These are phyloP conservation scores for Tenthredo notha DNA, from an alignment of 2,888 invertebrate species.

Conservation along the genomic window DNA sequence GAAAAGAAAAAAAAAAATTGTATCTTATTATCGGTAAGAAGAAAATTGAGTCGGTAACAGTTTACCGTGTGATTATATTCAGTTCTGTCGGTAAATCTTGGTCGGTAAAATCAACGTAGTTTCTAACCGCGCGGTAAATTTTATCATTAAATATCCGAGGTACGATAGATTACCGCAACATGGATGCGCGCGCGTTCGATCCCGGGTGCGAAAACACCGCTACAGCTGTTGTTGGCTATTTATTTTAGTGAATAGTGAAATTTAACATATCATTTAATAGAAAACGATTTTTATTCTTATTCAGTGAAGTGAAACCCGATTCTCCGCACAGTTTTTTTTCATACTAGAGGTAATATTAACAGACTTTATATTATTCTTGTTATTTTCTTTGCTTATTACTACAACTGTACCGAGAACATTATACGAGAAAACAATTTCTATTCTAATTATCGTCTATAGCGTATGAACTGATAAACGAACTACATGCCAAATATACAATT, in stretches of 20 bases:
- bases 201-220: slow-evolving; percentile 26
- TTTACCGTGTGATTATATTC: not conserved
- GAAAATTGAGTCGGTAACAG: not conserved
- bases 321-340: not conserved
- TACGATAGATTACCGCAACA: not conserved
- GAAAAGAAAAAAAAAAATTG: not conserved
- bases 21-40: not conserved
- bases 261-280: not conserved
- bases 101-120: not conserved
- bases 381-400: not conserved
- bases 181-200: slow-evolving; percentile 18
- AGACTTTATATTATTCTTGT: not conserved
- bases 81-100: not conserved
- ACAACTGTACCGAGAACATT: not conserved
- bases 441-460: not conserved
- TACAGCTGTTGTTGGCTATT: slow-evolving; percentile 26
- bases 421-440: not conserved
- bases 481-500: not conserved
- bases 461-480: not conserved
- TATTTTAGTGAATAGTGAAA: not conserved
- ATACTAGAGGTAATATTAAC: not conserved
- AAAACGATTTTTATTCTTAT: not conserved
- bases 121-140: not conserved
- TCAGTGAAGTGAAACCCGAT: not conserved
- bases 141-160: not conserved